phyloP scores from a whole-genome alignment of 2,113 vertebrate species.

The Anoplopoma fimbria region DNA sequence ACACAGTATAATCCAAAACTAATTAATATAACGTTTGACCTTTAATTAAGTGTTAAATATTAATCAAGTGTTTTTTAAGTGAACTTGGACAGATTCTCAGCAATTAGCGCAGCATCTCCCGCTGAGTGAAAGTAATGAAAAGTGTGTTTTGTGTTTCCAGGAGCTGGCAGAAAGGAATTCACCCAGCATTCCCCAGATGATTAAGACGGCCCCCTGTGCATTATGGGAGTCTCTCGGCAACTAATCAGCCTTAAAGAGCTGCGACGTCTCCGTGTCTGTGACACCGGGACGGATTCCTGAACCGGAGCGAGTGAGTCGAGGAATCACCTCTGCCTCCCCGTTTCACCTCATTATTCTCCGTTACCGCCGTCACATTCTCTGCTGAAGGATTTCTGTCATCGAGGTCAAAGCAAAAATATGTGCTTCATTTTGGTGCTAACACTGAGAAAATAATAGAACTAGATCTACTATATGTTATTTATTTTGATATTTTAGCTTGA shows the following conservation, averaged over 20 bases:
- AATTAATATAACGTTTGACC: neutral
- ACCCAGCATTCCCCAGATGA: conserved; percentile 68
- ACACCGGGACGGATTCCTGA: conserved; percentile 5
- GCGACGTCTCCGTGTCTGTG: neutral
- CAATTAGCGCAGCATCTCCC: neutral
- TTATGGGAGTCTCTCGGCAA: conserved; percentile 40
- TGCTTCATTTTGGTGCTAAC: too few relatives aligned
- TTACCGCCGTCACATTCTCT: too few relatives aligned
- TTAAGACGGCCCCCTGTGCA: conserved; percentile 59
- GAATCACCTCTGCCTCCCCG: neutral
- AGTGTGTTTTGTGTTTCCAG: conserved; percentile 51
- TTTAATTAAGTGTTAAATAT: neutral
- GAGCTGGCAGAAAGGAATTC: conserved; percentile 72
- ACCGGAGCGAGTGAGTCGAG: neutral
- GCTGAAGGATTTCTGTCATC: too few relatives aligned
- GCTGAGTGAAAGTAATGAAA: conserved; percentile 39
- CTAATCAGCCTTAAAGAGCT: conserved; percentile 33
- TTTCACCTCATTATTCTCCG: neutral
- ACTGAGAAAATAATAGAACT: too few relatives aligned
- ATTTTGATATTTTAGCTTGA: neutral
- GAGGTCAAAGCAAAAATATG: too few relatives aligned
- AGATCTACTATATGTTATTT: too few relatives aligned
- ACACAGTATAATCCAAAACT: neutral
- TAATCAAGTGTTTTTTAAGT: neutral
- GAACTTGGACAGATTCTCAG: neutral